Evolutionary conservation across 2,888 invertebrate species (phyloP).

Genomic region (Herminia tarsipennalis): DNA sequence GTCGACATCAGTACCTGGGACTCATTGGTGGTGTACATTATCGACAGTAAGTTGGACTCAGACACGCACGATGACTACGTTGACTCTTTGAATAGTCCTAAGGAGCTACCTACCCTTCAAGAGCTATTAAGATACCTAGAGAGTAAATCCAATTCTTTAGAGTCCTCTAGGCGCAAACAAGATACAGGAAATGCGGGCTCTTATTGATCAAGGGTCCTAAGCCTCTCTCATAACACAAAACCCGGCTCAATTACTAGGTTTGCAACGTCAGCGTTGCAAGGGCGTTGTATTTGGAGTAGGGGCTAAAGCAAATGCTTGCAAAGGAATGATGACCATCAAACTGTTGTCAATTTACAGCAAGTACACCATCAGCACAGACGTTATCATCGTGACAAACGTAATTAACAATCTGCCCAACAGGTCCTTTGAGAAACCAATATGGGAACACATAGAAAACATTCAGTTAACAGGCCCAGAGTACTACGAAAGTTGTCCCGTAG

Average conservation of each 20-base stretch:
- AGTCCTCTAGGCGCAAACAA: slow-evolving; percentile 3
- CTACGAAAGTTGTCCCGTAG: background rate
- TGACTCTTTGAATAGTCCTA: slow-evolving; percentile 2
- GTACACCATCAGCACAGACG: background rate
- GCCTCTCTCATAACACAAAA: background rate
- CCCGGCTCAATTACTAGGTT: background rate
- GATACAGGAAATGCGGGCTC: background rate
- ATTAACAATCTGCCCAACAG: background rate
- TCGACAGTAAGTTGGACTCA: slow-evolving; percentile 8
- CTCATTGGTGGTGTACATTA: too few relatives aligned
- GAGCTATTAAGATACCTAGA: slow-evolving; percentile 8
- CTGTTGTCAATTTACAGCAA: background rate
- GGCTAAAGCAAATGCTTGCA: background rate
- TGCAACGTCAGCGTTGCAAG: background rate
- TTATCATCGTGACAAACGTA: background rate
- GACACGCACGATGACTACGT: slow-evolving; percentile 8
- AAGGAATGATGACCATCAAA: background rate
- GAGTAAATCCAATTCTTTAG: slow-evolving; percentile 4
- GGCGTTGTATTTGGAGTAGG: background rate
- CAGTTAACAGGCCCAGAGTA: background rate
- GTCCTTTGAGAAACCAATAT: background rate
- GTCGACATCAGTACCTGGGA: too few relatives aligned
- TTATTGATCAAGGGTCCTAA: slow-evolving; percentile 2
- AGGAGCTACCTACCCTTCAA: slow-evolving; percentile 1
- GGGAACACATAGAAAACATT: background rate